A percentile compares a stretch with the other conserved stretches of the same genome.
Evolutionary conservation across 2,113 vertebrate species (phyloP).

Genomic region (Ochotona curzoniae): DNA sequence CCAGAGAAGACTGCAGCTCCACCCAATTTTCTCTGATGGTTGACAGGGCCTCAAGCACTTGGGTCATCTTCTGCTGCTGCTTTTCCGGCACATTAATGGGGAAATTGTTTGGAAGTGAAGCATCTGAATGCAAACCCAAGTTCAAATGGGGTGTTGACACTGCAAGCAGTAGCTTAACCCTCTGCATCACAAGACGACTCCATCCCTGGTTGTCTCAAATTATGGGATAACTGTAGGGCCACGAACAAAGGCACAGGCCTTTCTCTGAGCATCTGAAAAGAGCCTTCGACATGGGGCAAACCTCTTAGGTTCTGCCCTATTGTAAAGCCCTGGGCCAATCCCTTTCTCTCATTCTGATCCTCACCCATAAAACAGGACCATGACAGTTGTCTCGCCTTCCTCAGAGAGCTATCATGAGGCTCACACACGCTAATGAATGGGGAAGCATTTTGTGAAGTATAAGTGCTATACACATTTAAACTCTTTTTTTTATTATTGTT

Average conservation of each 20-base stretch:
- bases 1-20: no score
- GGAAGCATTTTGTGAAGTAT: slow-evolving; percentile 68
- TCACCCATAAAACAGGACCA: slow-evolving; percentile 19
- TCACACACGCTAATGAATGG: slow-evolving; percentile 64
- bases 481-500: slow-evolving; percentile 82
- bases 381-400: slow-evolving; percentile 35
- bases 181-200: no score
- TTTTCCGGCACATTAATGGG: no score
- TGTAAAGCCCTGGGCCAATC: background rate
- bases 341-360: background rate
- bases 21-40: no score
- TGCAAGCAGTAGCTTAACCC: no score
- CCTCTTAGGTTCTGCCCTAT: background rate
- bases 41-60: no score
- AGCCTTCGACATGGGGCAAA: background rate
- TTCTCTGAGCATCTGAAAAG: background rate
- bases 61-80: no score
- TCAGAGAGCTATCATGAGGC: slow-evolving; percentile 36
- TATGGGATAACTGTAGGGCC: background rate
- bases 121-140: no score
- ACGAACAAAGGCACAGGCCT: background rate
- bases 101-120: no score
- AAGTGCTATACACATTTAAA: slow-evolving; percentile 71
- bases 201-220: background rate
- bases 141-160: no score